Conservation (phyloP, 2,113 vertebrate species). For the Muscicapa adusta region DNA sequence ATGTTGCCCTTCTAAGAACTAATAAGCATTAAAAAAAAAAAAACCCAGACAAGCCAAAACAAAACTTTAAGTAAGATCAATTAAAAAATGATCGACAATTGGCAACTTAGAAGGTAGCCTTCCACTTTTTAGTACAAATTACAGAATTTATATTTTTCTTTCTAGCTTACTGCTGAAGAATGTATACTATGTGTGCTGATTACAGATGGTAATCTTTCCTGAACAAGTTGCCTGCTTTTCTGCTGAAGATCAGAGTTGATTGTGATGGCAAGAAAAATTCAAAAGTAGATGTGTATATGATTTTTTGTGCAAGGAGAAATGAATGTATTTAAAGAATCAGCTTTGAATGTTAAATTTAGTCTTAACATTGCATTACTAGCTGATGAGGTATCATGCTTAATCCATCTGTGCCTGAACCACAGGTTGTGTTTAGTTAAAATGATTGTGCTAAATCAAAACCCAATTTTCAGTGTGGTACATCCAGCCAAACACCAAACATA, state of each 20-base stretch:
- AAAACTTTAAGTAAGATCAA: not conserved
- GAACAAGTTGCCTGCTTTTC: not conserved
- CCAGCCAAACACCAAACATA: constrained; percentile 16
- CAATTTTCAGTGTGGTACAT: constrained; percentile 7
- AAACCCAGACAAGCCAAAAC: accelerated
- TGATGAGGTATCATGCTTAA: not conserved
- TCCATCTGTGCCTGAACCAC: not conserved
- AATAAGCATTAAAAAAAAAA: not conserved
- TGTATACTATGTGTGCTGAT: not conserved
- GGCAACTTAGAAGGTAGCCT: not conserved
- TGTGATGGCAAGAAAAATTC: not conserved
- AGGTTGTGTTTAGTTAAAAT: constrained; percentile 17
- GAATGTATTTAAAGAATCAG: not conserved
- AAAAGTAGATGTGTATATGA: not conserved
- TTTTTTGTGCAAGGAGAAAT: not conserved
- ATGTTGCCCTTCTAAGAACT: not conserved
- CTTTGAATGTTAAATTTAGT: not conserved
- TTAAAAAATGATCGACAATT: not conserved
- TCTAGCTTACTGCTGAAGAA: not conserved
- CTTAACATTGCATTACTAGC: not conserved
- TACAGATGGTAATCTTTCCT: not conserved
- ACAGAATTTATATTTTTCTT: not conserved
- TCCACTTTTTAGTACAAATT: not conserved
- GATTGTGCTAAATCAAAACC: constrained; percentile 28
- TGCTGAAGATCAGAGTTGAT: not conserved